These are phyloP conservation scores for Drosophila orena DNA, from an alignment of 1,140 invertebrate species.

Conservation along the genomic window DNA sequence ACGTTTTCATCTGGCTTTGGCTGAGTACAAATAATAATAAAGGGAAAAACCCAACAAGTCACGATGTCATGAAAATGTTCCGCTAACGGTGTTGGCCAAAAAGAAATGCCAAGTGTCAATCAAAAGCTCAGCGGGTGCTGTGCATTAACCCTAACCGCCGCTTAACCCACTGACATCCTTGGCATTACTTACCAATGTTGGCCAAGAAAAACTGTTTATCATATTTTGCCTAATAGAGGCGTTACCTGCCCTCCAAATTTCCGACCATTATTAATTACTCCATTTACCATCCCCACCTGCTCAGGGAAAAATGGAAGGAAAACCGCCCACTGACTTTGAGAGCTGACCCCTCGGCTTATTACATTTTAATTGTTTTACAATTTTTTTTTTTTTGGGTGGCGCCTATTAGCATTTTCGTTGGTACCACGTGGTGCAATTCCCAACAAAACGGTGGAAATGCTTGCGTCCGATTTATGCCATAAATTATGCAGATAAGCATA, in stretches of 20 bases:
- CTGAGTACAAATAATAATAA: constrained; percentile 1
- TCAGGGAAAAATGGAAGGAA: constrained; percentile 6
- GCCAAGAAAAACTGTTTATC: constrained; percentile 73
- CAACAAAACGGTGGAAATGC: constrained; percentile 42
- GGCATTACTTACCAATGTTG: constrained; percentile 27
- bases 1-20: constrained; percentile 51
- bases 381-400: constrained; percentile 53
- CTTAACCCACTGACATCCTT: constrained; percentile 56
- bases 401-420: constrained; percentile 69
- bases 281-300: constrained; percentile 41
- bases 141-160: constrained; percentile 14
- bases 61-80: constrained; percentile 67
- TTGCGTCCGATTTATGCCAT: constrained; percentile 77
- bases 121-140: constrained; percentile 59
- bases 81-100: constrained; percentile 43
- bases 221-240: constrained; percentile 73
- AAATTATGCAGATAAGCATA: constrained; percentile 81
- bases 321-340: constrained; percentile 51
- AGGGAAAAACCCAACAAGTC: constrained; percentile 46
- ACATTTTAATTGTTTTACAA: constrained; percentile 84
- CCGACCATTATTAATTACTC: constrained; percentile 74
- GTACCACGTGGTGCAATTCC: constrained; percentile 78
- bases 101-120: constrained; percentile 75
- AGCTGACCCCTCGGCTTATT: constrained; percentile 61
- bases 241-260: constrained; percentile 53